These are phyloP conservation scores for Crax fasciolata DNA, from an alignment of 2,797 vertebrate species.

Conservation along the genomic window DNA sequence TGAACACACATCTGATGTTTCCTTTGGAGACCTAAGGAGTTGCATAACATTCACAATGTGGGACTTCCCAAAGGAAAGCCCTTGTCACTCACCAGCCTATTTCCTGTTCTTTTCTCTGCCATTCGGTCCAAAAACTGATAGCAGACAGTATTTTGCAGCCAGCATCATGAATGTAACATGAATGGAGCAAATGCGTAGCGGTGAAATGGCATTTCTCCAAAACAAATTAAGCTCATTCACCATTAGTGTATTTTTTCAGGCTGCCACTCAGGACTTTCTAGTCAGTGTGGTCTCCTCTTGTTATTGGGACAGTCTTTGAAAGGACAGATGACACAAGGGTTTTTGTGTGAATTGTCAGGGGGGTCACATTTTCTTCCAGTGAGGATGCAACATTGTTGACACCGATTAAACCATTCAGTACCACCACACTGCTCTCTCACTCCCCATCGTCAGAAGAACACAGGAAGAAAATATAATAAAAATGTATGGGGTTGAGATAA, in stretches of 20 bases:
- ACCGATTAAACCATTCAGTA: background rate
- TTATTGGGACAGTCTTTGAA: background rate
- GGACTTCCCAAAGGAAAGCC: background rate
- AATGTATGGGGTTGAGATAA: background rate
- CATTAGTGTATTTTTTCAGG: background rate
- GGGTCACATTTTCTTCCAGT: background rate
- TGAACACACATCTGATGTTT: background rate
- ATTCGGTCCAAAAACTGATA: background rate
- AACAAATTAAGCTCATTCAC: background rate
- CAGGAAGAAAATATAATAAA: background rate
- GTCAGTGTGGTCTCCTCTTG: background rate
- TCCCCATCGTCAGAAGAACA: background rate
- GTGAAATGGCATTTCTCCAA: background rate
- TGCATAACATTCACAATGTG: fast-evolving
- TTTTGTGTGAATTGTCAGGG: background rate
- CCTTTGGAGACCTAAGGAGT: background rate
- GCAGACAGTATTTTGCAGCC: background rate
- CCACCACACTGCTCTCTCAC: background rate
- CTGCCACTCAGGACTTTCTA: background rate
- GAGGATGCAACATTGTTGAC: background rate
- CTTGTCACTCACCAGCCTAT: background rate
- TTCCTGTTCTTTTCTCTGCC: background rate
- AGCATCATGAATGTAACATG: background rate
- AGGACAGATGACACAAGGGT: background rate
- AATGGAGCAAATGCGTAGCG: background rate